Conservation (phyloP, 35 echinoderm and acorn worm species). For the Patiria miniata region DNA sequence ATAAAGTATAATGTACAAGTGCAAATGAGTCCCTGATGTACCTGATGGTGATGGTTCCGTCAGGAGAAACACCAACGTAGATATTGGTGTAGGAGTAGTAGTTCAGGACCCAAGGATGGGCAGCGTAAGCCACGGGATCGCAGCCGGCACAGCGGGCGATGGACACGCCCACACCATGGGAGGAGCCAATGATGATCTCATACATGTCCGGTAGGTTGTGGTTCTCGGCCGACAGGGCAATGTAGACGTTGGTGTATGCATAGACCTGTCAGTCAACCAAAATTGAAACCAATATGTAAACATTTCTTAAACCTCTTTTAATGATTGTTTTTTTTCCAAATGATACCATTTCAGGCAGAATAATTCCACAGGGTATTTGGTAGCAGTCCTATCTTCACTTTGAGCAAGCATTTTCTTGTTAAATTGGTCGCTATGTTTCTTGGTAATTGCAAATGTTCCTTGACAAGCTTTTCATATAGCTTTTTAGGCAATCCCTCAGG, state of each 20-base stretch:
- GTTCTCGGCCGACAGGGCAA: slow-evolving; percentile 10
- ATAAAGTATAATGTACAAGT: no score
- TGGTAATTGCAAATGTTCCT: no score
- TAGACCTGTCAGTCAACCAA: not conserved
- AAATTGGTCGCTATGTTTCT: no score
- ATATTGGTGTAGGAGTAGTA: slow-evolving; percentile 5
- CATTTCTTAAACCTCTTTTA: no score
- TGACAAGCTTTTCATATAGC: no score
- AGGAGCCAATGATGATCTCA: slow-evolving; percentile 13
- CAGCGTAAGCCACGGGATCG: not conserved
- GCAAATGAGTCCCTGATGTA: not conserved
- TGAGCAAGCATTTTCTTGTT: no score
- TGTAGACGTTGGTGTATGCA: not conserved
- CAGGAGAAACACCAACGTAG: not conserved
- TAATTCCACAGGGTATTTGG: no score
- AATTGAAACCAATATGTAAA: not conserved
- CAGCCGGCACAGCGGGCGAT: not conserved
- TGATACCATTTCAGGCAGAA: no score
- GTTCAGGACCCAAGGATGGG: not conserved
- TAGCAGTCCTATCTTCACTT: no score
- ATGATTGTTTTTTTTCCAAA: no score
- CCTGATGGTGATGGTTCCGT: slow-evolving; percentile 7
- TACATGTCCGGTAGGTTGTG: slow-evolving; percentile 10
- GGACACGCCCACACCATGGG: not conserved
- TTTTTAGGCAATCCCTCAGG: no score